Percentiles rank a stretch among this genome's conserved stretches.
phyloP scores from a whole-genome alignment of 2,888 invertebrate genomes.

The Lasioglossum malachurum region DNA sequence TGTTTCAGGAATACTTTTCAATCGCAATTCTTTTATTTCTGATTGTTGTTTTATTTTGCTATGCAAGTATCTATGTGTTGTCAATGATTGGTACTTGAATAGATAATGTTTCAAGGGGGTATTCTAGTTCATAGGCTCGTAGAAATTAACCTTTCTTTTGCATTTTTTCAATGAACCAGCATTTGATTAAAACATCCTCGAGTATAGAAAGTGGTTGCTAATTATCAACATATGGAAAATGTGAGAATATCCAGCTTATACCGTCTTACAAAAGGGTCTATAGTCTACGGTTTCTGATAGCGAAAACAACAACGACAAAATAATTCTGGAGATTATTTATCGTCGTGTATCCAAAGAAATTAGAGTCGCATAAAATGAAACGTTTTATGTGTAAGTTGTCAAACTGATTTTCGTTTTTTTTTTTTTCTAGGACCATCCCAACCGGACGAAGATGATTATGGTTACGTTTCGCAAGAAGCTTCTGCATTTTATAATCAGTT shows the following conservation, averaged over 20 bases:
- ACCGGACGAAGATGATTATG: conserved; percentile 96
- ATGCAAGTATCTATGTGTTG: not conserved
- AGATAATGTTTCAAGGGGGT: not conserved
- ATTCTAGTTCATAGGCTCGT: not conserved
- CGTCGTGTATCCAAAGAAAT: not conserved
- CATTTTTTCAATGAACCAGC: not conserved
- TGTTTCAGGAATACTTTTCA: not conserved
- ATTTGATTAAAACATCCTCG: not conserved
- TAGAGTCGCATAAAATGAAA: not conserved
- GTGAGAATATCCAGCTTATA: not conserved
- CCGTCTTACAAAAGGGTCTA: not conserved
- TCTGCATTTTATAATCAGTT: conserved; percentile 93
- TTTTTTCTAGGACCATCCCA: conserved; percentile 88
- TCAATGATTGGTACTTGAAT: not conserved
- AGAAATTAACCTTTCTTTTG: not conserved
- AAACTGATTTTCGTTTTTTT: not conserved
- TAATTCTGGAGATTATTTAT: not conserved
- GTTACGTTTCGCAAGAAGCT: conserved; percentile 94
- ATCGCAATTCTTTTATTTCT: not conserved
- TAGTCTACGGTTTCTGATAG: not conserved
- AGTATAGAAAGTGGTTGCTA: not conserved
- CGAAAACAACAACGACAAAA: not conserved
- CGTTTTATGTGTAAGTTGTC: not conserved
- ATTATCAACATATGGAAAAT: not conserved
- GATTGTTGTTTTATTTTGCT: not conserved